These are phyloP conservation scores for Pseudomyrmex dendroicus DNA, from an alignment of 1,140 invertebrate species.

Conservation along the genomic window DNA sequence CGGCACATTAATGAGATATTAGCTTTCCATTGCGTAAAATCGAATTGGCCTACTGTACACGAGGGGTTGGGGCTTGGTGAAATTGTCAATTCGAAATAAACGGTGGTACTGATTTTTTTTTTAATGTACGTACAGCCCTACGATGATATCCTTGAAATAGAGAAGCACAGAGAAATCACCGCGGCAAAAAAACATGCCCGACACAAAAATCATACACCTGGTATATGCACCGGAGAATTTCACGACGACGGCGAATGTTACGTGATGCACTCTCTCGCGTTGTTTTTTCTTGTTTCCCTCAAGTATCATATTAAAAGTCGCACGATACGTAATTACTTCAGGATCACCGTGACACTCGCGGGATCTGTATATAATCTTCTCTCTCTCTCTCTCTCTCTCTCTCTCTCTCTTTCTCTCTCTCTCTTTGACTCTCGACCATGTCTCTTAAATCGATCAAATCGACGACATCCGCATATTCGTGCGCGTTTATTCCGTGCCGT, in stretches of 20 bases:
- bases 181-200: too few species aligned
- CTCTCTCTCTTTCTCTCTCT: not conserved
- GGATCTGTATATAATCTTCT: not conserved
- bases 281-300: slow-evolving; percentile 14
- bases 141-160: not conserved
- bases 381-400: not conserved
- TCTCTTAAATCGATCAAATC: slow-evolving; percentile 56
- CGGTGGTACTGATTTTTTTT: too few species aligned
- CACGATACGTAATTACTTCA: slow-evolving; percentile 19
- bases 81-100: too few species aligned
- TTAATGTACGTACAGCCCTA: too few species aligned
- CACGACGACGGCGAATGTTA: slow-evolving; percentile 10
- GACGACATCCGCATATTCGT: slow-evolving; percentile 22
- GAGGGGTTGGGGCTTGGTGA: too few species aligned
- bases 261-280: not conserved
- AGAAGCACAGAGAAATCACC: not conserved
- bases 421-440: not conserved
- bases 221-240: too few species aligned
- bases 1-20: not conserved
- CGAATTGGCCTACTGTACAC: too few species aligned
- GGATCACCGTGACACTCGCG: not conserved
- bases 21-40: too few species aligned
- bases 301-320: slow-evolving; percentile 15
- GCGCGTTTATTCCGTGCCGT: slow-evolving; percentile 25
- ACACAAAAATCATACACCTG: too few species aligned